These are phyloP conservation scores for Rhynchopsitta pachyrhyncha DNA, from an alignment of 2,113 vertebrate species.

Conservation along the genomic window DNA sequence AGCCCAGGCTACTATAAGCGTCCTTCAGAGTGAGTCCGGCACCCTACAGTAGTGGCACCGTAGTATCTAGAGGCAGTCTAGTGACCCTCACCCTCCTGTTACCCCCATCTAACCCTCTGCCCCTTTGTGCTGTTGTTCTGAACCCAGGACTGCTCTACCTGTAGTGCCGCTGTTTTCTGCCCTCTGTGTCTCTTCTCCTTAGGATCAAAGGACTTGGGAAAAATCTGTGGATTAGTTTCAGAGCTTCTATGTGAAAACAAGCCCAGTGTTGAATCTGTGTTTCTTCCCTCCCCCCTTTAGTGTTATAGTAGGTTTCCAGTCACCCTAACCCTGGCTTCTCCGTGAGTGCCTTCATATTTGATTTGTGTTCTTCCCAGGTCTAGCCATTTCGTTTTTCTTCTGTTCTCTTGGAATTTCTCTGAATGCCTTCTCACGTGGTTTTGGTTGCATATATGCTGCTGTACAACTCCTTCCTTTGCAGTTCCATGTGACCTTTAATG, in stretches of 20 bases:
- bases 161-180: slow-evolving; percentile 67
- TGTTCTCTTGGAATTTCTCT: slow-evolving; percentile 51
- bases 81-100: slow-evolving; percentile 52
- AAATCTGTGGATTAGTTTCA: slow-evolving; percentile 32
- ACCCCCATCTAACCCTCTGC: not conserved
- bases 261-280: slow-evolving; percentile 30
- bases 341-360: slow-evolving; percentile 66
- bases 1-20: slow-evolving; percentile 97
- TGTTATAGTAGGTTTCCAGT: slow-evolving; percentile 68
- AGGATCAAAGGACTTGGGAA: slow-evolving; percentile 66
- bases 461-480: slow-evolving; percentile 46
- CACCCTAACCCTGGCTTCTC: slow-evolving; percentile 54
- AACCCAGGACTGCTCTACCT: slow-evolving; percentile 35
- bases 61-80: slow-evolving; percentile 85
- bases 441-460: slow-evolving; percentile 48
- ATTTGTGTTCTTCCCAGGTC: slow-evolving; percentile 57
- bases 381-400: slow-evolving; percentile 62
- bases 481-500: slow-evolving; percentile 27
- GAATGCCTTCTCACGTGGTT: slow-evolving; percentile 65
- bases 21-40: slow-evolving; percentile 98
- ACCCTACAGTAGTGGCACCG: slow-evolving; percentile 82
- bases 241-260: slow-evolving; percentile 36
- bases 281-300: slow-evolving; percentile 12
- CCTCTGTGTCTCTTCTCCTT: slow-evolving; percentile 56
- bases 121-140: slow-evolving; percentile 42